Evolutionary conservation across 2,888 invertebrate species (phyloP).

Genomic region (Megaustenia siamemsis): DNA sequence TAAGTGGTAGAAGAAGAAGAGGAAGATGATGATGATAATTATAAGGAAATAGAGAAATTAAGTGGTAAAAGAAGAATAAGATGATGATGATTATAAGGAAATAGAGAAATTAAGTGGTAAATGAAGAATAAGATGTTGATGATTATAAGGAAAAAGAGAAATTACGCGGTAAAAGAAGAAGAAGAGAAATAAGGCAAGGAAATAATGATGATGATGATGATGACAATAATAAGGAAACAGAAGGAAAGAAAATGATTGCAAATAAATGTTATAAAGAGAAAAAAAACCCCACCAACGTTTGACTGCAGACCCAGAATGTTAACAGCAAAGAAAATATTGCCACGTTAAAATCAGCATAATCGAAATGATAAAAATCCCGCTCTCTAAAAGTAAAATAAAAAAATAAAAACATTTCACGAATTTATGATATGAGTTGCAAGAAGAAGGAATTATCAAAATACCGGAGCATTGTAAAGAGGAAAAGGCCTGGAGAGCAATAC

Average conservation of each 20-base stretch:
- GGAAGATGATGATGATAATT: neutral
- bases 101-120: conserved; percentile 28
- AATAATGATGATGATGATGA: neutral
- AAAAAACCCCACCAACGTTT: neutral
- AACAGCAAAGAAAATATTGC: neutral
- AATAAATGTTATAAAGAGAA: neutral
- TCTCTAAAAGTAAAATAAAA: too few species aligned
- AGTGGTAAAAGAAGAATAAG: neutral
- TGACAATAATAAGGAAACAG: neutral
- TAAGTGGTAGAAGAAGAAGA: neutral
- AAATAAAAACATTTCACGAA: too few species aligned
- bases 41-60: neutral
- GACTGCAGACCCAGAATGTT: neutral
- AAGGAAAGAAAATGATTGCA: neutral
- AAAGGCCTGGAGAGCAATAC: too few species aligned
- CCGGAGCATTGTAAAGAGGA: too few species aligned
- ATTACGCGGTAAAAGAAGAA: neutral
- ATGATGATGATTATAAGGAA: neutral
- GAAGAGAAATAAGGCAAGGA: neutral
- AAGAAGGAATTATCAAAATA: too few species aligned
- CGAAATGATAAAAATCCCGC: too few species aligned
- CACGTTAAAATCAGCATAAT: neutral
- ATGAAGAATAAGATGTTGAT: neutral
- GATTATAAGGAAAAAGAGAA: neutral
- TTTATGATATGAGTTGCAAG: too few species aligned